Evolutionary conservation across 2,113 vertebrate species (phyloP).

Genomic region (Cephalopterus ornatus): DNA sequence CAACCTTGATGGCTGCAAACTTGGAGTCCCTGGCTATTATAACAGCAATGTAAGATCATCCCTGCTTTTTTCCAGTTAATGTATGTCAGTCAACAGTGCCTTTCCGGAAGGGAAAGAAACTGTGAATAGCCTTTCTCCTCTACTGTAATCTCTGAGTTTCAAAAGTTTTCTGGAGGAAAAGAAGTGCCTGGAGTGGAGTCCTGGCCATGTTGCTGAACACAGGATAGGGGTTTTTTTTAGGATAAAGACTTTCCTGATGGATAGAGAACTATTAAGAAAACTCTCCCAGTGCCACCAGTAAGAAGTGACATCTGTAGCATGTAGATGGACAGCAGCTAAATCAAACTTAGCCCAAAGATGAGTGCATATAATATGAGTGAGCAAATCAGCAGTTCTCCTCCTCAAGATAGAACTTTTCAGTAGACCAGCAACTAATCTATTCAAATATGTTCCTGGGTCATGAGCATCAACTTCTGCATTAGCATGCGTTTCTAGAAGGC

Average conservation of each 20-base stretch:
- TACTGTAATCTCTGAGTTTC: not conserved
- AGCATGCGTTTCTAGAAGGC: not conserved
- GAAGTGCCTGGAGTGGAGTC: not conserved
- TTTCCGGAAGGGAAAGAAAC: not conserved
- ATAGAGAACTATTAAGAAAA: not conserved
- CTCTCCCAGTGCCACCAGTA: not conserved
- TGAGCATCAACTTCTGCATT: not conserved
- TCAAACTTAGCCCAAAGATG: not conserved
- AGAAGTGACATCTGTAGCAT: not conserved
- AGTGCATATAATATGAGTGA: not conserved
- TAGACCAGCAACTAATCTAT: not conserved
- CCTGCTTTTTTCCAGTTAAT: not conserved
- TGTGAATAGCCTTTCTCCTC: not conserved
- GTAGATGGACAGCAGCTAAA: not conserved
- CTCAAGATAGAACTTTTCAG: not conserved
- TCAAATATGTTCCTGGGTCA: not conserved
- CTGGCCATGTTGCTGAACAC: not conserved
- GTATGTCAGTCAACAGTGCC: not conserved
- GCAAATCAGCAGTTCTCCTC: not conserved
- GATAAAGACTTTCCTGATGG: not conserved
- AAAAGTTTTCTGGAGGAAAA: not conserved
- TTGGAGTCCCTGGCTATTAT: conserved; percentile 72
- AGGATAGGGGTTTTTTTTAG: not conserved
- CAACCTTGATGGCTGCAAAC: conserved; percentile 72
- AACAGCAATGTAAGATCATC: conserved; percentile 64